Evolutionary conservation across 2,888 invertebrate species (phyloP), one percentile per base, ranked within the genome.

Genomic region (Priocnemis perturbator): DNA sequence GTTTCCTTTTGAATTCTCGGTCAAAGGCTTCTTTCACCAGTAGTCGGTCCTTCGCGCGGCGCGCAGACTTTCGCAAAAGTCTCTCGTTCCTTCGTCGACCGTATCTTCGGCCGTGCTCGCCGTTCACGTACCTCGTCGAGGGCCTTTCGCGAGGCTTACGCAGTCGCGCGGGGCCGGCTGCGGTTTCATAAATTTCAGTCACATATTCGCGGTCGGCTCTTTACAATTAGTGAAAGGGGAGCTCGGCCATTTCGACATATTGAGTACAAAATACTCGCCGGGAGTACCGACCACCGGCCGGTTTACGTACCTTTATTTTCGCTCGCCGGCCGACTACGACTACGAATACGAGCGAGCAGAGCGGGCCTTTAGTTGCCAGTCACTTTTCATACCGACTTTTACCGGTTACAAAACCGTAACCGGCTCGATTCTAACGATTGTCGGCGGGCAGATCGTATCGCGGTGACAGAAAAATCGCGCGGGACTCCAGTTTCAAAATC

Each of bases 211-310:
- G 52, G 64, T 57, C 63, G 57, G 55, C 48, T 56, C 60, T 73
- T 71, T 64, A 67, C 71, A 78, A 78, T 78, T 78, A 78, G 76
- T 78, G 78, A 78, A 78, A 78, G 78, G 78, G 75, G 77, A 76
- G 65, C 69, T 59, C 60, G 19, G 52, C 21, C 50, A 64, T 78
- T 78, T 78, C 78, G 78, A 76, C 76, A 78, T 64, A 62, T 66
- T 55, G 71, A 58, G 75, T 71, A 76, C 73, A 60, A 78, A 77
- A 73, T 73, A 60, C 65, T 52, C 48, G 74, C 17, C 17, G 50
- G 19, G 17, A 50, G 50, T 50, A 50, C 17, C 55, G 23, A 21
- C 55, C 21, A 21, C 55, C 21, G n/a, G 19, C 50, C 50, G 17
- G 26, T 2, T 15, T 21, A 3, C 55, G 15, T n/a, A 48, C 19